Evolutionary conservation across 2,113 vertebrate genomes (phyloP), one percentile per base, ranked within the genome.

Genomic region (Planiliza haematocheilus): DNA sequence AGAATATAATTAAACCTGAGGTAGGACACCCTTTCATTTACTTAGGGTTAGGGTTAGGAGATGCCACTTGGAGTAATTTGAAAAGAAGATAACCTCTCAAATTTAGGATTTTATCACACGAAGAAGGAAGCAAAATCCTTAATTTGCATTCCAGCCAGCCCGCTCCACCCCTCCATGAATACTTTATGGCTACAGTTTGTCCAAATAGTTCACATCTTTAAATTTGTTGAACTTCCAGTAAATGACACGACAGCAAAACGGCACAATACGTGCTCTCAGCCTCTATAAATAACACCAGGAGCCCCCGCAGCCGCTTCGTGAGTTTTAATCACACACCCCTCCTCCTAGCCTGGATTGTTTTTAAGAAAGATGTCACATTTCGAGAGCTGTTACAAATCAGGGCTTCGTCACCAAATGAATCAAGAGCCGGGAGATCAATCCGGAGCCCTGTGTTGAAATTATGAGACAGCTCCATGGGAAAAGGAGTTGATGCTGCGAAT

Each of bases 391-490:
- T 78, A 34, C 81, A 71, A 86, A 70, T 86, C 74, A 77, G 48
- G 20, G 48, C 76, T 30, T 66, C 56, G 30, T 79, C 81, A 86
- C 60, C 37, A 58, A 49, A 82, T 82, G 65, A 81, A 77, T 83
- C 76, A 80, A 64, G 48, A 18, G 17, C 58, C 56, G 50, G 43
- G 74, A 78, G 72, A 87, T 79, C 62, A 81, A 82, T 84, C 63
- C 41, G 3, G 24, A 61, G 61, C 64, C 73, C 68, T 68, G 58
- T 82, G 70, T 70, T 82, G 77, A 86, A 87, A 83, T 77, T 58
- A 83, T 50, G 78, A 87, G 70, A 14, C 74, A 39, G 72, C 50
- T 88, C 81, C 78, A 79, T 87, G 85, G 86, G 84, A 86, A 86
- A 85, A 84, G 24, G 78, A 74, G 65, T 85, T 88, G 77, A 84